Percentiles rank a stretch among this genome's conserved stretches.
Evolutionary conservation across 2,797 vertebrate genomes (phyloP).

Genomic region (Furcifer pardalis): DNA sequence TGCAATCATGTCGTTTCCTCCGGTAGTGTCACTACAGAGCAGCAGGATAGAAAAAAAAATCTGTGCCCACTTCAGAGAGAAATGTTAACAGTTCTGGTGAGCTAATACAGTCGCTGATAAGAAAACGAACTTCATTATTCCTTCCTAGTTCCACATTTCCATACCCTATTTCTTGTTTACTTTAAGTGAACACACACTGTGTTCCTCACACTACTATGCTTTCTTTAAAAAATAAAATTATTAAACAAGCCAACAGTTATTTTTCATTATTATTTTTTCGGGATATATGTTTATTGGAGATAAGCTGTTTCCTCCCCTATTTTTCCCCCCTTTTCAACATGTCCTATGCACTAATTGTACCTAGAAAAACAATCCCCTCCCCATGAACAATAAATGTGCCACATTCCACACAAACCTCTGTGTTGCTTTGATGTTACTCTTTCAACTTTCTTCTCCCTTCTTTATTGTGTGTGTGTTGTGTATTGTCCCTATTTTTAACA

Average conservation of each 20-base stretch:
- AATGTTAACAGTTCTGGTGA: constrained; percentile 9
- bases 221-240: neutral
- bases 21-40: constrained; percentile 24
- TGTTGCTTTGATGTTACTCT: constrained; percentile 62
- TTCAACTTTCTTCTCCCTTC: constrained; percentile 41
- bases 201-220: neutral
- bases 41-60: neutral
- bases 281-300: constrained; percentile 59
- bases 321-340: constrained; percentile 11
- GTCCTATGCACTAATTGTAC: constrained; percentile 47
- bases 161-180: constrained; percentile 38
- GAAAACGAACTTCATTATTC: constrained; percentile 39
- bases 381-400: constrained; percentile 45
- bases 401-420: constrained; percentile 4
- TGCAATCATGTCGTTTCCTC: neutral
- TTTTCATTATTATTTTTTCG: constrained; percentile 40
- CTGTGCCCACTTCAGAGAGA: constrained; percentile 43
- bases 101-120: constrained; percentile 9
- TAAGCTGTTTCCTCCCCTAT: constrained; percentile 46
- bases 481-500: constrained; percentile 33
- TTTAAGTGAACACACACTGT: constrained; percentile 53
- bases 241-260: constrained; percentile 9
- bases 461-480: neutral
- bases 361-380: constrained; percentile 49
- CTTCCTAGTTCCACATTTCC: constrained; percentile 18